Evolutionary conservation across 2,888 invertebrate species (phyloP).

Genomic region (Leptinotarsa haldemani): DNA sequence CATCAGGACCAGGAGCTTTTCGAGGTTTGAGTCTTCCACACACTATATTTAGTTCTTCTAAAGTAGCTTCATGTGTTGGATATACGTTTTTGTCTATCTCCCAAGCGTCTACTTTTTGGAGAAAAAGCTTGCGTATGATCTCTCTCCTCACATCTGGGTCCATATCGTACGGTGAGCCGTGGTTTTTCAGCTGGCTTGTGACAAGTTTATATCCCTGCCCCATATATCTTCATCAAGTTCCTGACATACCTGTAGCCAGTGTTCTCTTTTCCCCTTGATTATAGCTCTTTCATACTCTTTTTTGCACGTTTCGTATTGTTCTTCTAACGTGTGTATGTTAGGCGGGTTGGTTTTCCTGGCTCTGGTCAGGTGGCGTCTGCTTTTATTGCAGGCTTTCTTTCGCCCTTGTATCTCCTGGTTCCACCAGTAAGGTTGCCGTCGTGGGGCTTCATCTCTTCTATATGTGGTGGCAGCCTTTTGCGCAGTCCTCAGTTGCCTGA

Average conservation of each 20-base stretch:
- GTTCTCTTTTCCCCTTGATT: not conserved
- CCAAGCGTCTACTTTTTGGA: not conserved
- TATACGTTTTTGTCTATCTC: not conserved
- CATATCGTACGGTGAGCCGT: slow-evolving; percentile 13
- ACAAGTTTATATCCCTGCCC: slow-evolving; percentile 9
- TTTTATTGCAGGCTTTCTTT: not conserved
- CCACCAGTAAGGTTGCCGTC: slow-evolving; percentile 4
- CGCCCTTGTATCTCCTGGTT: not conserved
- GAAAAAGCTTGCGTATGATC: not conserved
- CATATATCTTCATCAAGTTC: slow-evolving; percentile 9
- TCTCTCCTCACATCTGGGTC: not conserved
- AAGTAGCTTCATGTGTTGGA: not conserved
- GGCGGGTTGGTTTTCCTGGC: not conserved
- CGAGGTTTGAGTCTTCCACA: not conserved
- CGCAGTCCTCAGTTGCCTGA: not conserved
- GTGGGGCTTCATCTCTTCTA: not conserved
- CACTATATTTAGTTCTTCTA: not conserved
- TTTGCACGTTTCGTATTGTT: not conserved
- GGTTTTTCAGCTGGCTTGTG: not conserved
- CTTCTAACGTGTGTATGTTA: not conserved
- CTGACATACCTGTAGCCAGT: not conserved
- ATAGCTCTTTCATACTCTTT: not conserved
- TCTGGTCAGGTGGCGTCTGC: not conserved
- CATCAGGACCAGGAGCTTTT: slow-evolving; percentile 16
- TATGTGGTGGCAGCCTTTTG: slow-evolving; percentile 4